Conservation (phyloP, 2,113 vertebrate species). For the Lampris incognitus region DNA sequence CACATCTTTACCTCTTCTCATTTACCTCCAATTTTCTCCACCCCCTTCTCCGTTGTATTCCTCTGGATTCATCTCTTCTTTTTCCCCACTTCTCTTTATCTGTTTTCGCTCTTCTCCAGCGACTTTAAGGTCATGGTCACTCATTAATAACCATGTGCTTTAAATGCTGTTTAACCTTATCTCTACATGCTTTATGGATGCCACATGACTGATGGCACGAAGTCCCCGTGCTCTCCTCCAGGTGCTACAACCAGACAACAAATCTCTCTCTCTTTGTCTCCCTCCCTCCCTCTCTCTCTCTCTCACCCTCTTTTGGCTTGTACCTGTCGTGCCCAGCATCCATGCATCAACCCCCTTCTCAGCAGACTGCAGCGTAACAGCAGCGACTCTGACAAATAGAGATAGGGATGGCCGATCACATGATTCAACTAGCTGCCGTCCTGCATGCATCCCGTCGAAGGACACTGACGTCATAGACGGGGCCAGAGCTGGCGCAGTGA, state of each 20-base stretch:
- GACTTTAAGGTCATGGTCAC: slow-evolving; percentile 65
- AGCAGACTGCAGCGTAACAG: slow-evolving; percentile 40
- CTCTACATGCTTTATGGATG: slow-evolving; percentile 74
- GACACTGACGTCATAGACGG: slow-evolving; percentile 71
- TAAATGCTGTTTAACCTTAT: slow-evolving; percentile 80
- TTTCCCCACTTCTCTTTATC: not conserved
- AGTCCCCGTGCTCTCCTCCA: slow-evolving; percentile 39
- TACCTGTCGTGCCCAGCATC: slow-evolving; percentile 36
- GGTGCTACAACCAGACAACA: slow-evolving; percentile 47
- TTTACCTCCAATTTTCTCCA: slow-evolving; percentile 48
- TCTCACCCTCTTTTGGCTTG: slow-evolving; percentile 27
- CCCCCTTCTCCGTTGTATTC: not conserved
- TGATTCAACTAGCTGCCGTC: slow-evolving; percentile 61
- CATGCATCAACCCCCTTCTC: slow-evolving; percentile 58
- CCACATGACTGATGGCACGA: slow-evolving; percentile 62
- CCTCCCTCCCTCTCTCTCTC: slow-evolving; percentile 9
- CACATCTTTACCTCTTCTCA: slow-evolving; percentile 30
- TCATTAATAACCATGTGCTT: slow-evolving; percentile 81
- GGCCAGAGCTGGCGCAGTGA: slow-evolving; percentile 66
- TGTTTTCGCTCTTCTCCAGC: slow-evolving; percentile 20
- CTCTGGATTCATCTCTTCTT: not conserved
- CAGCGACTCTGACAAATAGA: slow-evolving; percentile 66
- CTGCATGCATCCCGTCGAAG: slow-evolving; percentile 52
- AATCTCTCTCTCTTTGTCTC: slow-evolving; percentile 15
- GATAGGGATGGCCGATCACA: slow-evolving; percentile 65